A percentile compares a stretch with the other conserved stretches of the same genome.
Conservation (phyloP, 2,113 vertebrate genomes). For the Anarrhichthys ocellatus region DNA sequence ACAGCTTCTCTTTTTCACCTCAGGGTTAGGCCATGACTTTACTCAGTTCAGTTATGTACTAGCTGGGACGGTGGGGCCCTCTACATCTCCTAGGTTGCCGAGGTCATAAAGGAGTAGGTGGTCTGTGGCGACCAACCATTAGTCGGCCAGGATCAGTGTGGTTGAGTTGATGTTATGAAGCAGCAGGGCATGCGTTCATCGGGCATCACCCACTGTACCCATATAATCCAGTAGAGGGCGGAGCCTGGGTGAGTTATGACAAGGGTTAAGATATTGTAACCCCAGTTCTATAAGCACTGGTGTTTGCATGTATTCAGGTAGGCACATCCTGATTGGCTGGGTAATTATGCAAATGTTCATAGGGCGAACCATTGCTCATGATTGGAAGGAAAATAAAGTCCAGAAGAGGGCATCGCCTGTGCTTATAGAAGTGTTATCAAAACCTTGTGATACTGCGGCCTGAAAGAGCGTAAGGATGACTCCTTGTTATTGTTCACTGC, state of each 20-base stretch:
- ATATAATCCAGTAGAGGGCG: too few relatives aligned
- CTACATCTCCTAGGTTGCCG: too few relatives aligned
- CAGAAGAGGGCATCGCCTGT: neutral
- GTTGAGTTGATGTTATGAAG: too few relatives aligned
- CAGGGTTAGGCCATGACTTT: too few relatives aligned
- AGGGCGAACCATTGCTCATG: neutral
- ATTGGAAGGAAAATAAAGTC: neutral
- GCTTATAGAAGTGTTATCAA: neutral
- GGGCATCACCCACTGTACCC: too few relatives aligned
- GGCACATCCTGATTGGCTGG: neutral
- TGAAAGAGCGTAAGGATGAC: slow-evolving; percentile 27
- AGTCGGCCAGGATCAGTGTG: too few relatives aligned
- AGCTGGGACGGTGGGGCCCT: too few relatives aligned
- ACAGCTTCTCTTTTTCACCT: too few relatives aligned
- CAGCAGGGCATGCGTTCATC: too few relatives aligned
- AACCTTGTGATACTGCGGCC: slow-evolving; percentile 7
- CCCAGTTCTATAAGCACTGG: neutral
- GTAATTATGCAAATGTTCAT: neutral
- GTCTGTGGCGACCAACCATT: too few relatives aligned
- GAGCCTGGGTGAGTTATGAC: neutral
- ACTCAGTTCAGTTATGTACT: too few relatives aligned
- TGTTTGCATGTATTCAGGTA: neutral
- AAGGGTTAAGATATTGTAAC: neutral
- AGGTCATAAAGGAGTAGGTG: too few relatives aligned
- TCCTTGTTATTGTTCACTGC: slow-evolving; percentile 58